Evolutionary conservation across 1,140 invertebrate genomes (phyloP), one percentile per base, ranked within the genome.

Genomic region (Cydia amplana): DNA sequence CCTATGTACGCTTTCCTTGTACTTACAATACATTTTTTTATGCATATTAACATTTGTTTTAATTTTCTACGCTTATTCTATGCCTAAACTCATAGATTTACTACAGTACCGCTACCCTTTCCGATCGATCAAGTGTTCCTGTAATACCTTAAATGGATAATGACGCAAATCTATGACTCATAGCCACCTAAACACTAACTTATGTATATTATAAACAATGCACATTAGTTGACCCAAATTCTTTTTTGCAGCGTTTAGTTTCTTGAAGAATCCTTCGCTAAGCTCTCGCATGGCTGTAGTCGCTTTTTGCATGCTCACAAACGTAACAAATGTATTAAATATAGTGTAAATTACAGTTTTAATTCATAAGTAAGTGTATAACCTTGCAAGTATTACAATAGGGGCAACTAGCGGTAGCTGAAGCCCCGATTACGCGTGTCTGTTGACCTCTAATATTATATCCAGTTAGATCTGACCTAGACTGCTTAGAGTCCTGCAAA

Each of bases 1-100:
- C 74, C 86, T 82, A 74, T 91, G 86, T 90, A 88, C 85, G 89
- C 90, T 91, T 91, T 89, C 84, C 79, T 86, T 90, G 83, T 77
- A 72, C 89, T 91, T 91, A 92, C 89, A 90, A 91, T 91, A 90
- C 88, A 92, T 91, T 85, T 84, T 84, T 75, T 85, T 76, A 83
- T 86, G 77, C 87, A 87, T 88, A 85, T 72, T 88, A 90, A 87
- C 83, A 84, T 78, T 88, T 88, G 87, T 92, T 91, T 85, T 86
- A 90, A 89, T 90, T 91, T 86, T 20, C 25, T 74, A 82, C 78
- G 81, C 80, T 84, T 82, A 72, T 81, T 74, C 64, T 74, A 75
- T 75, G 70, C 75, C 77, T 82, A 82, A 74, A 84, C 72, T 77
- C 63, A 74, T 80, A 60, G 79, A 78, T 74, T 51, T 76, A 70